Conservation (phyloP, 2,113 vertebrate species). For the Mustela nigripes region DNA sequence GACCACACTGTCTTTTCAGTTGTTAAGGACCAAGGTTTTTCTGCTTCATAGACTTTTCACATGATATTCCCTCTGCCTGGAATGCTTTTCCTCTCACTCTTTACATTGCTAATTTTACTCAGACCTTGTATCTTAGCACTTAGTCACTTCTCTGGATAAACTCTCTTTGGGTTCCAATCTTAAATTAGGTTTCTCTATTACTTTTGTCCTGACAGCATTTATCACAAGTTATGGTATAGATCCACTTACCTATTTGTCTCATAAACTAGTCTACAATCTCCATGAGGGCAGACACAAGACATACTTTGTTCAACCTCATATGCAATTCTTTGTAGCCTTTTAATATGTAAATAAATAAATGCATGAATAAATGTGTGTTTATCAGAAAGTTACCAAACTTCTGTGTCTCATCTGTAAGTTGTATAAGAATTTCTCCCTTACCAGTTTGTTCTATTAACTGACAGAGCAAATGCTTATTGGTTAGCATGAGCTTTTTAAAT, state of each 20-base stretch:
- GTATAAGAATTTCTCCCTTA: background rate
- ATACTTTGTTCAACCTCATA: background rate
- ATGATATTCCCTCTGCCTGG: background rate
- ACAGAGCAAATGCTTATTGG: background rate
- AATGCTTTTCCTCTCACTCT: background rate
- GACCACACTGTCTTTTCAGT: background rate
- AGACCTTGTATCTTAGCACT: background rate
- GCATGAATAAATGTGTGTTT: background rate
- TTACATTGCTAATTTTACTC: background rate
- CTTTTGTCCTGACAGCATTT: background rate
- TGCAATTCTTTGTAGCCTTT: background rate
- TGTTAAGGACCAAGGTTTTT: background rate
- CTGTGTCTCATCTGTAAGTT: background rate
- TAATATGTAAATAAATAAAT: background rate
- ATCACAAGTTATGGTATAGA: background rate
- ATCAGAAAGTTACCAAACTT: background rate
- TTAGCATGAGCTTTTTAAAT: background rate
- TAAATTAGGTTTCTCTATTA: background rate
- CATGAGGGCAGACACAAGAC: background rate
- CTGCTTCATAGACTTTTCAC: background rate
- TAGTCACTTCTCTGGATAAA: background rate
- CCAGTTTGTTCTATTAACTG: background rate
- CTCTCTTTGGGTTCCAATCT: background rate
- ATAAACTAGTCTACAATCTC: background rate
- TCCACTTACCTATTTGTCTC: background rate